phyloP scores from a whole-genome alignment of 1,140 invertebrate genomes.

The Eupeodes corollae region DNA sequence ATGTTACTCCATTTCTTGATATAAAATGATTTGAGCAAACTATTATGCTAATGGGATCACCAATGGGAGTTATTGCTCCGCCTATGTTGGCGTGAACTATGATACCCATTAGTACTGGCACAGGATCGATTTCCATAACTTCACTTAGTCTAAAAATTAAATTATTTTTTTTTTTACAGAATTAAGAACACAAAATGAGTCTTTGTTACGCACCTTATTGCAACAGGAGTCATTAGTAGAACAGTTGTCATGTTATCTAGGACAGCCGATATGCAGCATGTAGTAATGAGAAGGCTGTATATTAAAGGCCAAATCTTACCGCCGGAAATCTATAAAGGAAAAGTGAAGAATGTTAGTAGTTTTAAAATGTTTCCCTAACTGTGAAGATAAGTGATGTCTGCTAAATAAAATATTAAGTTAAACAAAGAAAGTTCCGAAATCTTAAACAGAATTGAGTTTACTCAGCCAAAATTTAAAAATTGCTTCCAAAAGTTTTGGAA shows the following conservation, averaged over 20 bases:
- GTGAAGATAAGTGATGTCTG: no score
- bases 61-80: conserved; percentile 64
- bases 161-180: neutral
- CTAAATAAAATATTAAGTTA: no score
- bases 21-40: conserved; percentile 60
- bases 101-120: conserved; percentile 55
- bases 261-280: conserved; percentile 58
- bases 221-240: conserved; percentile 65
- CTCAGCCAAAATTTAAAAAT: no score
- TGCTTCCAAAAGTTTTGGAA: no score
- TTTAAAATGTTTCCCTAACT: no score
- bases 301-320: conserved; percentile 65
- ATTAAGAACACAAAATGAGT: neutral
- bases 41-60: conserved; percentile 74
- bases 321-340: conserved; percentile 40
- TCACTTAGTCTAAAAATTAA: conserved; percentile 52
- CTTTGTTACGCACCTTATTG: conserved; percentile 53
- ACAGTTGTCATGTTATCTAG: conserved; percentile 73
- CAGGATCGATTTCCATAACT: conserved; percentile 65
- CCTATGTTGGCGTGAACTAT: conserved; percentile 72
- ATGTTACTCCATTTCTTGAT: conserved; percentile 50
- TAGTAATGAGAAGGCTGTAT: conserved; percentile 57
- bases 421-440: no score
- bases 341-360: no score
- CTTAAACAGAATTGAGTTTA: no score